Evolutionary conservation across 2,113 vertebrate genomes (phyloP).

Genomic region (Marmota flaviventris): DNA sequence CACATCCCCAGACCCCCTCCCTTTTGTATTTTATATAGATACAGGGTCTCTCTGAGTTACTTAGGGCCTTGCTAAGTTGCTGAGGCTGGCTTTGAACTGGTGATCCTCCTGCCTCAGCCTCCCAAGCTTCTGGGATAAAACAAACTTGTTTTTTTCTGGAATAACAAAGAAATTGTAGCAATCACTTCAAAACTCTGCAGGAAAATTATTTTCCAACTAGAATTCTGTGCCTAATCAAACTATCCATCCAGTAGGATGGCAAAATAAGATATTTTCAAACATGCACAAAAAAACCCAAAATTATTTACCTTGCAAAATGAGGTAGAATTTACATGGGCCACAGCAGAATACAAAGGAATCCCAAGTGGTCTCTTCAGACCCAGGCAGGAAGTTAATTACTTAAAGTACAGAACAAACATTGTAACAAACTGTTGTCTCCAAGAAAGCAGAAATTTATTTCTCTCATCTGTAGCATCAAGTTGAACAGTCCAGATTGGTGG

Average conservation of each 20-base stretch:
- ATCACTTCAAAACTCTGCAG: slow-evolving; percentile 13
- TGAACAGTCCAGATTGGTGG: neutral
- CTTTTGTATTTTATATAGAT: too few relatives aligned
- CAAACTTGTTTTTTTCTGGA: neutral
- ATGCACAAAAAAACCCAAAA: neutral
- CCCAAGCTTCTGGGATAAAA: neutral
- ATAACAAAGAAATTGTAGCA: slow-evolving; percentile 10
- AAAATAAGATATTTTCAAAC: neutral
- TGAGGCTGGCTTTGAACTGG: too few relatives aligned
- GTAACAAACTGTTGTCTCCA: neutral
- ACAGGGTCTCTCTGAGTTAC: too few relatives aligned
- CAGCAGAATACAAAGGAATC: neutral
- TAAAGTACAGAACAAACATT: neutral
- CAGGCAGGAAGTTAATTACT: neutral
- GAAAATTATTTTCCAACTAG: slow-evolving; percentile 10
- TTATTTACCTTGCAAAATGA: slow-evolving; percentile 15
- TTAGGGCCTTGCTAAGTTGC: too few relatives aligned
- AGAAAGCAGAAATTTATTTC: neutral
- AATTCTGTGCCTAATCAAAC: neutral
- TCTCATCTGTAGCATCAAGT: neutral
- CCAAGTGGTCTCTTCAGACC: neutral
- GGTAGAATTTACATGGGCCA: neutral
- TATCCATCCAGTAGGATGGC: neutral
- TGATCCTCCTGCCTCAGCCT: too few relatives aligned
- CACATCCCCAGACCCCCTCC: too few relatives aligned